Conservation (phyloP, 2,888 invertebrate genomes). For the Gasteruption jaculator region DNA sequence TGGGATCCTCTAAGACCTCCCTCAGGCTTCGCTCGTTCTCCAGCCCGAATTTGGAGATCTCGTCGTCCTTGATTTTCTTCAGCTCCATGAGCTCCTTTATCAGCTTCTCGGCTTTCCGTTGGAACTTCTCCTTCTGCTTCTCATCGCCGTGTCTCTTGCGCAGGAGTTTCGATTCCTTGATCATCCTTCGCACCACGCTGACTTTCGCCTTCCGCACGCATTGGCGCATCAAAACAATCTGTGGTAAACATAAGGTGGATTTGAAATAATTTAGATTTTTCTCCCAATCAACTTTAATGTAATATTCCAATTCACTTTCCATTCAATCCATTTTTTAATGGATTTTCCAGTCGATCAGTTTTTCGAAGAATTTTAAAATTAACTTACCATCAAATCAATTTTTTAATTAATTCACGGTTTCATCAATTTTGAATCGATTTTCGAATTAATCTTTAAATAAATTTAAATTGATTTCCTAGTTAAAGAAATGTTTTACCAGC, state of each 20-base stretch:
- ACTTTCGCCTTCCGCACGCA: conserved; percentile 35
- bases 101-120: conserved; percentile 35
- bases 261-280: neutral
- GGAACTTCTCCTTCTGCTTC: conserved; percentile 34
- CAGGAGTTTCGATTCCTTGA: conserved; percentile 33
- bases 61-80: conserved; percentile 42
- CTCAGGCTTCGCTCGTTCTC: conserved; percentile 24
- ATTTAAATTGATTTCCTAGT: too few relatives aligned
- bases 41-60: conserved; percentile 38
- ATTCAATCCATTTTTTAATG: too few relatives aligned
- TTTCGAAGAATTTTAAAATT: too few relatives aligned
- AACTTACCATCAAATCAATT: too few relatives aligned
- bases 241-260: conserved; percentile 22
- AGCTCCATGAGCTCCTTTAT: conserved; percentile 33
- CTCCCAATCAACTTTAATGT: neutral
- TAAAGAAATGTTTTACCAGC: too few relatives aligned
- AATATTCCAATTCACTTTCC: too few relatives aligned
- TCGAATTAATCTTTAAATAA: too few relatives aligned
- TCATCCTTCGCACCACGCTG: conserved; percentile 32
- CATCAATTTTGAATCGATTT: too few relatives aligned
- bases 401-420: too few relatives aligned
- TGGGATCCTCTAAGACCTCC: conserved; percentile 29
- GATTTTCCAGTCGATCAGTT: too few relatives aligned
- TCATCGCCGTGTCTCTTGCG: conserved; percentile 35
- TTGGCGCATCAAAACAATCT: conserved; percentile 41